A percentile compares a stretch with the other conserved stretches of the same genome.
Evolutionary conservation across 1,140 invertebrate genomes (phyloP).

Genomic region (Drosophila guanche): DNA sequence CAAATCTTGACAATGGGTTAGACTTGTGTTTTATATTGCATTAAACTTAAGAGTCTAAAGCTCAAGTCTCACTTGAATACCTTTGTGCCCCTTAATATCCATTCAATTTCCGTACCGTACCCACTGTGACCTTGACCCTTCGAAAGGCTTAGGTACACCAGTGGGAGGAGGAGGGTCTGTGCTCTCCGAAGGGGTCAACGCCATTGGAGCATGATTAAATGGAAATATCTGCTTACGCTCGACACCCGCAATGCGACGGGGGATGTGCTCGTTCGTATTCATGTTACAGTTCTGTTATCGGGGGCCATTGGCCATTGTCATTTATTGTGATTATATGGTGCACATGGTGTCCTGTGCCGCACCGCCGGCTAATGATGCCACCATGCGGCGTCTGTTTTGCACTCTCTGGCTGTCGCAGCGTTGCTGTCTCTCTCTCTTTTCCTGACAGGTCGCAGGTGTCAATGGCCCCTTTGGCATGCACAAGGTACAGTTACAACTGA

Average conservation of each 20-base stretch:
- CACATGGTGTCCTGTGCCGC: slow-evolving; percentile 30
- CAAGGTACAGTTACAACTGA: background rate
- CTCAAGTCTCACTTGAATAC: background rate
- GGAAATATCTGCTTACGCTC: slow-evolving; percentile 28
- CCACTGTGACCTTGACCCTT: no score
- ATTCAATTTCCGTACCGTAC: no score
- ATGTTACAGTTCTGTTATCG: no score
- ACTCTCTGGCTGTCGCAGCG: background rate
- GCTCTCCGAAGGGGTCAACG: background rate
- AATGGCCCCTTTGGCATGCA: slow-evolving; percentile 17
- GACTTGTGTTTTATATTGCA: no score
- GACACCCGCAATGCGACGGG: no score
- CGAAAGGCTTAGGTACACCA: no score
- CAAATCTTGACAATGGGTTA: background rate
- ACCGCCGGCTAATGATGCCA: slow-evolving; percentile 27
- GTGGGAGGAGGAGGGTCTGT: no score
- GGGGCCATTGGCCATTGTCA: slow-evolving; percentile 18
- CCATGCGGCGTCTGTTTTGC: slow-evolving; percentile 25
- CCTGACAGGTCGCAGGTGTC: slow-evolving; percentile 25
- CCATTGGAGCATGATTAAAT: slow-evolving; percentile 16
- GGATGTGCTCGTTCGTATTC: no score
- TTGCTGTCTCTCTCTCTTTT: no score
- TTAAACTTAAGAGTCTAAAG: background rate
- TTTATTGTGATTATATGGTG: slow-evolving; percentile 43
- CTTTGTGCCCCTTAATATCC: no score